phyloP scores from a whole-genome alignment of 2,888 invertebrate species.

The Pimpla rufipes region DNA sequence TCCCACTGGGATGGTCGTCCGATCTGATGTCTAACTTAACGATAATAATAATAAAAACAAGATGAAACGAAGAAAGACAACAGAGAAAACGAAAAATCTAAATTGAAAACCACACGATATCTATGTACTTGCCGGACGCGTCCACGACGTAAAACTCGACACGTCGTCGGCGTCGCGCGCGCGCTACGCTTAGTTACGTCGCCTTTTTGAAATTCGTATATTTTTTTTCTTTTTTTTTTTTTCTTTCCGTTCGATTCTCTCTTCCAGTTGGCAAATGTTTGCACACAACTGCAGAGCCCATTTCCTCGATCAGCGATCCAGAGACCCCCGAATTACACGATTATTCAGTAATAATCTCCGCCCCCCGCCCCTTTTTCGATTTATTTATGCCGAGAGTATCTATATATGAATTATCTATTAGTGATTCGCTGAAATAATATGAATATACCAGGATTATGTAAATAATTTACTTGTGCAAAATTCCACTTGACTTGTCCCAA shows the following conservation, averaged over 20 bases:
- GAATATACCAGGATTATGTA: constrained; percentile 74
- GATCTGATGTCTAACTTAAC: constrained; percentile 69
- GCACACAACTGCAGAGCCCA: constrained; percentile 29
- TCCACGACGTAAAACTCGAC: constrained; percentile 5
- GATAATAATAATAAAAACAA: constrained; percentile 58
- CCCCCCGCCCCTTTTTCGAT: constrained; percentile 63
- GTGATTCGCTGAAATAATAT: constrained; percentile 70
- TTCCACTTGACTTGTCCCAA: constrained; percentile 64
- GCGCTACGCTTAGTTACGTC: constrained; percentile 7
- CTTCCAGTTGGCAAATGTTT: constrained; percentile 33
- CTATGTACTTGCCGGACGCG: constrained; percentile 11
- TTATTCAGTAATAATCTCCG: constrained; percentile 62
- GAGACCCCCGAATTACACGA: constrained; percentile 51
- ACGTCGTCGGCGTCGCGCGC: constrained; percentile 1
- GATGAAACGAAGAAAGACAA: constrained; percentile 41
- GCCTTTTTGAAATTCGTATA: constrained; percentile 28
- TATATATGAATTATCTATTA: constrained; percentile 71
- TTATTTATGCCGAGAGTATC: constrained; percentile 77
- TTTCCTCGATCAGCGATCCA: constrained; percentile 49
- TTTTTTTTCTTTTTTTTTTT: constrained; percentile 28
- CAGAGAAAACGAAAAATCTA: constrained; percentile 8
- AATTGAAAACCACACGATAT: constrained; percentile 10
- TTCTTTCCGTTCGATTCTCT: constrained; percentile 5
- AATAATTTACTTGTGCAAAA: constrained; percentile 72
- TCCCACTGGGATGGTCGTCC: constrained; percentile 69